Percentiles rank a stretch among this genome's conserved stretches.
These are phyloP conservation scores for Procambarus clarkii DNA, from an alignment of 1,140 invertebrate genomes.

Conservation along the genomic window DNA sequence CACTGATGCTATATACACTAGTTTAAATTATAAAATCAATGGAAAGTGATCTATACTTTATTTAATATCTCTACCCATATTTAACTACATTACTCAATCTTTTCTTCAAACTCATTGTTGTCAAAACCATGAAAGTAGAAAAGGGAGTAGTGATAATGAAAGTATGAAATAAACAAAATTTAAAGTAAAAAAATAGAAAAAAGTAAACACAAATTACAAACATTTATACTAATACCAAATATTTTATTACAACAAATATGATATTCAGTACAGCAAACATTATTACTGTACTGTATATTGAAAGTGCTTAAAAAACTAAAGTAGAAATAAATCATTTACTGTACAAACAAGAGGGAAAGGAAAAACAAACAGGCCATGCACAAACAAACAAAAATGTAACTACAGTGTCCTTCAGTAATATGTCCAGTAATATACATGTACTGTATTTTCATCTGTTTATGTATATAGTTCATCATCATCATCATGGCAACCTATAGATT, in stretches of 20 bases:
- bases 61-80: too few relatives aligned
- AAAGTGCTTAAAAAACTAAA: not conserved
- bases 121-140: too few relatives aligned
- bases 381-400: not conserved
- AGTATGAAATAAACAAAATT: too few relatives aligned
- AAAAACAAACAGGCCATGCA: slow-evolving; percentile 48
- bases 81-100: too few relatives aligned
- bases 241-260: not conserved
- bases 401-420: not conserved
- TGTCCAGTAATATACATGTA: not conserved
- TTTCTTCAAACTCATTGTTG: too few relatives aligned
- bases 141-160: too few relatives aligned
- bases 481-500: not conserved
- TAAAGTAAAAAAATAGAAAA: not conserved
- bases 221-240: not conserved
- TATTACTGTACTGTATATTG: not conserved
- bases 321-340: slow-evolving; percentile 1
- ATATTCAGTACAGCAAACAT: not conserved
- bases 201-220: not conserved
- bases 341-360: slow-evolving; percentile 18
- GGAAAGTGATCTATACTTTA: too few relatives aligned
- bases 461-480: not conserved
- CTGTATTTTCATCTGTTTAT: not conserved
- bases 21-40: too few relatives aligned
- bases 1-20: too few relatives aligned